Conservation (phyloP, 2,888 invertebrate species). For the Trichopoda pennipes region DNA sequence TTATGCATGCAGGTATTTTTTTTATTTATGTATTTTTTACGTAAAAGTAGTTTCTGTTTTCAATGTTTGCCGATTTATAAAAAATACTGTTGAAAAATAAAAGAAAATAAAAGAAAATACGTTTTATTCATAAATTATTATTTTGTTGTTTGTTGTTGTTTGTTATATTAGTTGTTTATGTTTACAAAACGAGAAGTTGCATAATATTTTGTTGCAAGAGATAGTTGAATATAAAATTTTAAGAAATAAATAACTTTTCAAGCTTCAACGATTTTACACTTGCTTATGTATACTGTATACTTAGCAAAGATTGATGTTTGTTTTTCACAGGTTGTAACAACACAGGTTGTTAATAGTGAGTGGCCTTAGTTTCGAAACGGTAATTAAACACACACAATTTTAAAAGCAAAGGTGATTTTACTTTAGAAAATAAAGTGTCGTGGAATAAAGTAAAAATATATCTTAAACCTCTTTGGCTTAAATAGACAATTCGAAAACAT, state of each 20-base stretch:
- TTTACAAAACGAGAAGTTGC: slow-evolving; percentile 39
- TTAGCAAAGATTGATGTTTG: neutral
- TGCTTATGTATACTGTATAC: slow-evolving; percentile 10
- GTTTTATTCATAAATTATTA: slow-evolving; percentile 32
- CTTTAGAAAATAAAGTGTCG: neutral
- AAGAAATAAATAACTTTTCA: slow-evolving; percentile 23
- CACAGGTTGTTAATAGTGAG: slow-evolving; percentile 2
- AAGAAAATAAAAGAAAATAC: too few species aligned
- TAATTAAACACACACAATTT: neutral
- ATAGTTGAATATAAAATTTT: slow-evolving; percentile 34
- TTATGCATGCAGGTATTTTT: too few species aligned
- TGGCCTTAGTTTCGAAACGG: slow-evolving; percentile 34
- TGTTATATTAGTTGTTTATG: neutral
- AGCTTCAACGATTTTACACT: slow-evolving; percentile 51
- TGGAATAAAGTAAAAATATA: neutral
- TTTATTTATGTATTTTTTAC: slow-evolving; percentile 22
- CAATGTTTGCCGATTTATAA: slow-evolving; percentile 30
- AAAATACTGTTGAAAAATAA: slow-evolving; percentile 20
- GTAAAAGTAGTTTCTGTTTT: slow-evolving; percentile 45
- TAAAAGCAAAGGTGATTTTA: neutral
- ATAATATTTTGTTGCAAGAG: slow-evolving; percentile 50
- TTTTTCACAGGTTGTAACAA: slow-evolving; percentile 35
- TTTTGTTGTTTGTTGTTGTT: slow-evolving; percentile 12
- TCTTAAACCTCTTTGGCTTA: neutral
- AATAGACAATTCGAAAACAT: neutral